These are phyloP conservation scores for Frankliniella intonsa DNA, from an alignment of 2,888 invertebrate species.

Conservation along the genomic window DNA sequence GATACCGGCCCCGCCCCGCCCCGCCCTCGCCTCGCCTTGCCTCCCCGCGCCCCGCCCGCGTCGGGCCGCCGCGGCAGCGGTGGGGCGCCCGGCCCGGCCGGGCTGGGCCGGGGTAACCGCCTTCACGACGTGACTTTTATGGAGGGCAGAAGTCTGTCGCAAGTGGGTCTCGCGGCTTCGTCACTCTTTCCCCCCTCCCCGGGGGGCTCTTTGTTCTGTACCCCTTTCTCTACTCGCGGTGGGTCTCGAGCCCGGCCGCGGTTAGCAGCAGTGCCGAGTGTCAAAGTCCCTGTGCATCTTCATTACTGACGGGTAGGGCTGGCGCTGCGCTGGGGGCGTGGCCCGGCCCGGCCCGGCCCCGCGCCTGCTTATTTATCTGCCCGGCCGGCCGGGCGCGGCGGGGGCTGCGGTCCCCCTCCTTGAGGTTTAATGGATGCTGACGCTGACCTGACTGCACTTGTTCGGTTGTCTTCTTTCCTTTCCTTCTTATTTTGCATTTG, in stretches of 20 bases:
- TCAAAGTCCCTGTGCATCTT: neutral
- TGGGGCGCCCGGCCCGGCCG: too few species aligned
- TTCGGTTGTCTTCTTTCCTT: too few species aligned
- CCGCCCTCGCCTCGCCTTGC: neutral
- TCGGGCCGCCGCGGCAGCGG: neutral
- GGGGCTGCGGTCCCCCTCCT: neutral
- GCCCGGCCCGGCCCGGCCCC: too few species aligned
- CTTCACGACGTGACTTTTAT: neutral
- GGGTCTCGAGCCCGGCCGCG: neutral
- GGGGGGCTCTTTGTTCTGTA: slow-evolving; percentile 24
- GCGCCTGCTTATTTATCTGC: neutral
- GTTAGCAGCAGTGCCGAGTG: neutral
- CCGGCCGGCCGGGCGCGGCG: neutral
- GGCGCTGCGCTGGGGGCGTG: neutral
- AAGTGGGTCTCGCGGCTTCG: neutral
- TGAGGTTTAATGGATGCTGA: slow-evolving; percentile 34
- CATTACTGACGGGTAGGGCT: neutral
- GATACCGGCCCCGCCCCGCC: neutral
- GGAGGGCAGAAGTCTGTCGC: neutral
- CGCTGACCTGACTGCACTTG: slow-evolving; percentile 39
- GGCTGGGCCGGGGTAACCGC: neutral
- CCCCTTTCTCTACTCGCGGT: too few species aligned
- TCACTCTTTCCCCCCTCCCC: slow-evolving; percentile 36
- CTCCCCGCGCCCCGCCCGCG: neutral
- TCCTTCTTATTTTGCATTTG: too few species aligned